phyloP scores from a whole-genome alignment of 2,113 vertebrate genomes.

The Ammodytes dubius region DNA sequence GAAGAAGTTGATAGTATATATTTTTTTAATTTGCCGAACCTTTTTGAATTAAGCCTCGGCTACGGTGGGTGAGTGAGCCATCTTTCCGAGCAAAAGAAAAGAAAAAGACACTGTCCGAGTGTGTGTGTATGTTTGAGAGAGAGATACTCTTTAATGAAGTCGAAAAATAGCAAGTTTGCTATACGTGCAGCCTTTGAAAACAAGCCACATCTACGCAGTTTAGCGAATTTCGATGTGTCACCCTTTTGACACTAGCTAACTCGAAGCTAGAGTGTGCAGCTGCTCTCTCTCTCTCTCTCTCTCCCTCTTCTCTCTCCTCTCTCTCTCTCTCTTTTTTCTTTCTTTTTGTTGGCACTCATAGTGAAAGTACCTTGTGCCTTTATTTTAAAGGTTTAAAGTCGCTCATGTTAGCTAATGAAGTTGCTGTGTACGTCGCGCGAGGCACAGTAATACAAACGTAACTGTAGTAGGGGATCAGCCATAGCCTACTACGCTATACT shows the following conservation, averaged over 20 bases:
- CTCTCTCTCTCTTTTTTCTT: background rate
- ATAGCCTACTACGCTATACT: constrained; percentile 25
- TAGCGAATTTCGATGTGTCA: constrained; percentile 18
- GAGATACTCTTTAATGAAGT: constrained; percentile 55
- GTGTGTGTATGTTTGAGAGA: no score
- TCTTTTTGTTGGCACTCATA: constrained; percentile 19
- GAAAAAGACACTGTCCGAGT: constrained; percentile 14
- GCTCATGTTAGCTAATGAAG: constrained; percentile 56
- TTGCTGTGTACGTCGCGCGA: constrained; percentile 23
- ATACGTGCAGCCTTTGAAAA: constrained; percentile 48
- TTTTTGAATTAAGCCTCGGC: constrained; percentile 23
- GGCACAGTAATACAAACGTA: background rate
- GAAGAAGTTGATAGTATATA: constrained; percentile 58
- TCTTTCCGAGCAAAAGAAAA: constrained; percentile 24
- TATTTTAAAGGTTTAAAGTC: constrained; percentile 41
- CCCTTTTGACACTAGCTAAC: constrained; percentile 31
- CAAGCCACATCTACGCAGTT: constrained; percentile 69
- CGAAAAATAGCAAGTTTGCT: constrained; percentile 66
- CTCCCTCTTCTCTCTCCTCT: background rate
- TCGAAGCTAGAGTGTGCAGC: constrained; percentile 12
- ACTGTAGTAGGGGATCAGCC: constrained; percentile 47
- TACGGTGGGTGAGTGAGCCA: constrained; percentile 37
- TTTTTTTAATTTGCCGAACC: constrained; percentile 9
- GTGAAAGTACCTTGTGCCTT: constrained; percentile 53
- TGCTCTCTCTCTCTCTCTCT: background rate